Base-by-base conservation (phyloP, 2,888 invertebrate genomes). In the Ceramica pisi region DNA sequence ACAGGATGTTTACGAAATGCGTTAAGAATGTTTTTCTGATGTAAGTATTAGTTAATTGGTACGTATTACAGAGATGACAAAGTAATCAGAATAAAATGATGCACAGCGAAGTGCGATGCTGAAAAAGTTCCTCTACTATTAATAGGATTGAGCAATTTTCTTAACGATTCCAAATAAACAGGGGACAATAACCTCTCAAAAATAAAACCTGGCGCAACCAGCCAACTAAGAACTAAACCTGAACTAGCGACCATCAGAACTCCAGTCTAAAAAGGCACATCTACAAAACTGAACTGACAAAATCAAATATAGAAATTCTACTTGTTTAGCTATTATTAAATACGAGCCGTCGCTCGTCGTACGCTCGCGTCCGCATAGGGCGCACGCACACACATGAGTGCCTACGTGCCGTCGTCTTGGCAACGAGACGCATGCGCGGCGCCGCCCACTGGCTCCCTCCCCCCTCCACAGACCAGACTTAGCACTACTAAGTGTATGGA, bases 321-420 rank as follows among this genome's bases (percentile, higher is more conserved):
- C 85, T 84, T 86, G 84, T 86, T 85, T 83, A 81, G 81, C 81
- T 84, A 81, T 83, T 86, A 86, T 84, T 84, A 84, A 84, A 85
- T 86, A 86, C 78, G 82, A 73, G 67, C 73, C 71, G 61, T 72
- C 64, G 81, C 68, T 85, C 62, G 74, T 75, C 53, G 53, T 63
- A 75, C 77, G 67, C 41, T 44, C 74, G 59, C 69, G 70, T 78
- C 76, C 61, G 63, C 69, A 84, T 71, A 71, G 51, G 69, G 67
- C 74, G 68, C 87, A 90, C 93, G 82, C 95, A 93, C 94, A 94
- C 93, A 90, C 51, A 10, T 70, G 53, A 83, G 82, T 76, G 78
- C 89, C 92, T 96, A 96, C 96, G 97, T 96, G 96, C 96, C 96
- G 96, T 96, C 94, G 96, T 95, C 96, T 96, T 96, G 96, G 96